Conservation (phyloP, 2,113 vertebrate genomes). For the Mellivora capensis region DNA sequence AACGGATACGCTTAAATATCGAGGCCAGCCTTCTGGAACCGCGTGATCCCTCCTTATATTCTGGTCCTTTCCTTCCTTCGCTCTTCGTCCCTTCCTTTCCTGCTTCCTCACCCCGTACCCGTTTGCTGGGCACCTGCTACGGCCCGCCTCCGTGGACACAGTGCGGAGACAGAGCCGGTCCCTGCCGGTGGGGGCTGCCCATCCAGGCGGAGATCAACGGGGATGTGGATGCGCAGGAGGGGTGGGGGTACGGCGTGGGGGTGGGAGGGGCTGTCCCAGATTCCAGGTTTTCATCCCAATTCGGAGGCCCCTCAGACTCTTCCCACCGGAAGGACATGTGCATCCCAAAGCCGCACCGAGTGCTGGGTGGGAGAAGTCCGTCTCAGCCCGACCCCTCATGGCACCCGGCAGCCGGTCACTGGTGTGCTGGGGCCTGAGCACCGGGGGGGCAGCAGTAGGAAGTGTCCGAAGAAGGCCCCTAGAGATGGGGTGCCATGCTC, state of each 20-base stretch:
- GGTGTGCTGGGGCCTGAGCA: neutral
- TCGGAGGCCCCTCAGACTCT: neutral
- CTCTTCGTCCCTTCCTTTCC: neutral
- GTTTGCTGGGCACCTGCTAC: neutral
- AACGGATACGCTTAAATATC: neutral
- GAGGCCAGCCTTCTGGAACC: neutral
- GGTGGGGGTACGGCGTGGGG: too few relatives aligned
- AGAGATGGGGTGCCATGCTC: neutral
- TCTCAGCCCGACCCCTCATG: rapidly evolving
- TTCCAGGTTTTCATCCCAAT: neutral
- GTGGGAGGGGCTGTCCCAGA: neutral
- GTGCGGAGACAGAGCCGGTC: neutral
- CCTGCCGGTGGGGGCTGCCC: neutral
- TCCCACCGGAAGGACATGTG: neutral
- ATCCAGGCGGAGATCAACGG: neutral
- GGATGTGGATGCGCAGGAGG: neutral
- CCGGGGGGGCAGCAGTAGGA: neutral
- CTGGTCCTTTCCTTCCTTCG: neutral
- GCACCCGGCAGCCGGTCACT: neutral
- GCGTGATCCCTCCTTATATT: neutral
- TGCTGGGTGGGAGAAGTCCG: neutral
- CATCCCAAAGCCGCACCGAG: neutral
- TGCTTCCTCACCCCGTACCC: neutral
- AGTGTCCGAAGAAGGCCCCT: neutral
- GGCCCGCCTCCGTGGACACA: neutral